These are phyloP conservation scores for Chlorops oryzae DNA, from an alignment of 1,140 invertebrate genomes.

Conservation along the genomic window DNA sequence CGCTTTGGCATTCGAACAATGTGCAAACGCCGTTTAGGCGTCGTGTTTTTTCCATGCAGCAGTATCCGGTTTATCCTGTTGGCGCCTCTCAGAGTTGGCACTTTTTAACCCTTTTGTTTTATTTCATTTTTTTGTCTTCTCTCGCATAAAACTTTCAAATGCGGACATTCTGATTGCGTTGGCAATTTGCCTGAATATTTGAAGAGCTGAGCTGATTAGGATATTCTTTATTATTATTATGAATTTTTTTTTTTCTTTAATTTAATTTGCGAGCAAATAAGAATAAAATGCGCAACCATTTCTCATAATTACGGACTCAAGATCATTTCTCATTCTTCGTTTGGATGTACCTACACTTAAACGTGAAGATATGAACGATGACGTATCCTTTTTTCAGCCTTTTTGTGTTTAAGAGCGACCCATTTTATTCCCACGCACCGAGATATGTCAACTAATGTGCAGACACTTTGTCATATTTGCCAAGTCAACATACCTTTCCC, in stretches of 20 bases:
- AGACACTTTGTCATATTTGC: conserved; percentile 15
- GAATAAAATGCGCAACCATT: not conserved
- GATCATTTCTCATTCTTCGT: not conserved
- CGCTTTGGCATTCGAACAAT: no score
- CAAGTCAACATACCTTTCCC: conserved; percentile 11
- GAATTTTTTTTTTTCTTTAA: not conserved
- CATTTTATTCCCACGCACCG: not conserved
- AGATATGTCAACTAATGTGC: conserved; percentile 12
- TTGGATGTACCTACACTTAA: not conserved
- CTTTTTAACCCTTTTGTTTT: no score
- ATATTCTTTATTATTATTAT: conserved; percentile 2
- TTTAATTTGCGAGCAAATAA: not conserved
- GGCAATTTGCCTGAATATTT: conserved; percentile 2
- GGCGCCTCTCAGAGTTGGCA: no score
- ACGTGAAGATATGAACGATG: not conserved
- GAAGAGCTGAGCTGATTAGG: no score
- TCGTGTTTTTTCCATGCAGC: no score
- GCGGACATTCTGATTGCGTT: no score
- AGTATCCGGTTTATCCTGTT: no score
- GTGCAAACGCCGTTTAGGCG: no score
- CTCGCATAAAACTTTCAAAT: no score
- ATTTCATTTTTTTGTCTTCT: no score
- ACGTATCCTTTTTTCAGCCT: not conserved
- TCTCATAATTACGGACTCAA: not conserved
- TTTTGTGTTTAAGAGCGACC: not conserved